Conservation (phyloP, 2,888 invertebrate genomes). For the Trimorus sp. region DNA sequence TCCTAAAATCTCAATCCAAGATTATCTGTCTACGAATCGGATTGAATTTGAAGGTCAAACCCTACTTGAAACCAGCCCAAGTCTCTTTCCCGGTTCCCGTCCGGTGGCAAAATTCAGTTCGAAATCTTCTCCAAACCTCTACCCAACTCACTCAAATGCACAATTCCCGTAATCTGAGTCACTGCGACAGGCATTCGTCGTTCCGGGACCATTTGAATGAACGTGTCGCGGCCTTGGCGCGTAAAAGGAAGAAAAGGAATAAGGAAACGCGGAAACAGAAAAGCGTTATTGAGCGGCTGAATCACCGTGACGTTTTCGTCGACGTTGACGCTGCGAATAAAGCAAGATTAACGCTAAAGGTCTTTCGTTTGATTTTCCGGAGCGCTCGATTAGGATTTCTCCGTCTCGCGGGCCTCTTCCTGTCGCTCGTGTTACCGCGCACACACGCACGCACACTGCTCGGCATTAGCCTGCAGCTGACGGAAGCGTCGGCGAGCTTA, state of each 20-base stretch:
- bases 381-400: slow-evolving; percentile 62
- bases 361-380: slow-evolving; percentile 61
- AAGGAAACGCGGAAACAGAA: slow-evolving; percentile 57
- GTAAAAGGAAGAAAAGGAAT: slow-evolving; percentile 62
- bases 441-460: slow-evolving; percentile 65
- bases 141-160: too few relatives aligned
- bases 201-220: slow-evolving; percentile 43
- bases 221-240: slow-evolving; percentile 53
- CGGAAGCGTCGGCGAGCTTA: slow-evolving; percentile 77
- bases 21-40: too few relatives aligned
- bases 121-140: too few relatives aligned
- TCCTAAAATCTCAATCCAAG: too few relatives aligned
- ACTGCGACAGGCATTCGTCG: slow-evolving; percentile 43
- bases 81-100: too few relatives aligned
- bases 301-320: slow-evolving; percentile 57
- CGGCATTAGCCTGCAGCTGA: slow-evolving; percentile 79
- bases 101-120: too few relatives aligned
- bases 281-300: slow-evolving; percentile 59
- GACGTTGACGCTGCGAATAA: slow-evolving; percentile 29
- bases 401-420: slow-evolving; percentile 43
- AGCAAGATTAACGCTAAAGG: slow-evolving; percentile 62
- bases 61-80: too few relatives aligned
- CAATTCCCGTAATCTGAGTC: slow-evolving; percentile 16
- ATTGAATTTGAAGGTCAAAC: too few relatives aligned
- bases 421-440: slow-evolving; percentile 7